phyloP scores from a whole-genome alignment of 2,797 vertebrate genomes.

The Crypturellus tataupa region DNA sequence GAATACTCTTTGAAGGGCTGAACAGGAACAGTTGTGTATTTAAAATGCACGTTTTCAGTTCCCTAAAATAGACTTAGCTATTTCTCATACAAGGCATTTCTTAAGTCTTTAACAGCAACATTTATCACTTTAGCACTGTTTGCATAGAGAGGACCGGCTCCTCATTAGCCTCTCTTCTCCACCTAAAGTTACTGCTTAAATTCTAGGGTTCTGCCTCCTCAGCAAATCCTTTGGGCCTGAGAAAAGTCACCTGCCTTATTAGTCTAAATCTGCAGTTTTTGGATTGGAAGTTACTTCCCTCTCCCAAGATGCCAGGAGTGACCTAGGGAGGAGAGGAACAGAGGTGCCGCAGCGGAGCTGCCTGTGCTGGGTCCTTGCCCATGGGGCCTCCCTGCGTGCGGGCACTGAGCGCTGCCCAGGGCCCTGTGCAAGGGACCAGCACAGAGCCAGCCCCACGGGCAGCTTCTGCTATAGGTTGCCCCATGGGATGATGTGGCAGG shows the following conservation, averaged over 20 bases:
- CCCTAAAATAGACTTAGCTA: background rate
- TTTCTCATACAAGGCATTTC: background rate
- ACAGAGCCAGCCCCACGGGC: background rate
- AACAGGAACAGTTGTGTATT: background rate
- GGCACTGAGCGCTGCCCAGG: too few relatives aligned
- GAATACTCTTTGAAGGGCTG: slow-evolving; percentile 4
- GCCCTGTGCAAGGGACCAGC: too few relatives aligned
- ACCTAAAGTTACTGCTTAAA: background rate
- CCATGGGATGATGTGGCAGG: accelerated
- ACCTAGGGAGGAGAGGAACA: background rate
- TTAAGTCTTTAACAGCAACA: slow-evolving; percentile 18
- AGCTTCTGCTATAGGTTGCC: background rate
- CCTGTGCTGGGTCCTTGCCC: background rate
- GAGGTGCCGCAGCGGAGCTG: background rate
- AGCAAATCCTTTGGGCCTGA: background rate
- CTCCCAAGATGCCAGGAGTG: background rate
- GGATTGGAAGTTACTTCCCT: background rate
- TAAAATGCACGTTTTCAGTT: background rate
- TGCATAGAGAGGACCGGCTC: background rate
- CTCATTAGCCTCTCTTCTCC: background rate
- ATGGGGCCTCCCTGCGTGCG: too few relatives aligned
- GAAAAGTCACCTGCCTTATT: background rate
- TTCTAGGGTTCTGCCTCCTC: background rate
- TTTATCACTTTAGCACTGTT: slow-evolving; percentile 27
- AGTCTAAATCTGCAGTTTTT: background rate